These are phyloP conservation scores for Atta colombica DNA, from an alignment of 1,140 invertebrate genomes.

Conservation along the genomic window DNA sequence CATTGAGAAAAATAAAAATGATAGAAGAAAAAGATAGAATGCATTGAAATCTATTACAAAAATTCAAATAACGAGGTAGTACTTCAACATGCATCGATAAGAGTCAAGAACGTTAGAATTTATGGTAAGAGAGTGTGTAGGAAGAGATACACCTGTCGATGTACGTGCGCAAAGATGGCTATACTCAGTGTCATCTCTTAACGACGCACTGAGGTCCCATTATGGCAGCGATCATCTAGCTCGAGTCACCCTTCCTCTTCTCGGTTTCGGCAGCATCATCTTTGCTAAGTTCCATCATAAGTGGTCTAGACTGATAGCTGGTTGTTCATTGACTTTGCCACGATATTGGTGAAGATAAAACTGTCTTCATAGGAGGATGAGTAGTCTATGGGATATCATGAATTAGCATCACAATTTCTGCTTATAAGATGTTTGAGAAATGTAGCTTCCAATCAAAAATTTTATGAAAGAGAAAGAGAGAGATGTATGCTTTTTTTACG, in stretches of 20 bases:
- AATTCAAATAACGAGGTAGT: slow-evolving; percentile 26
- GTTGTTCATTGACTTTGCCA: slow-evolving; percentile 49
- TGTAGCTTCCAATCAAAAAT: background rate
- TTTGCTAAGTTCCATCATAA: slow-evolving; percentile 59
- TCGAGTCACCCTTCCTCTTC: slow-evolving; percentile 11
- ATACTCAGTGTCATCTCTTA: slow-evolving; percentile 61
- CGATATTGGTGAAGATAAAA: slow-evolving; percentile 54
- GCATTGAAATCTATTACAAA: background rate
- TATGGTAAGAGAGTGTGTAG: slow-evolving; percentile 30
- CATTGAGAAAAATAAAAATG: background rate
- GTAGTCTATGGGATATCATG: slow-evolving; percentile 24
- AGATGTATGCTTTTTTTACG: background rate
- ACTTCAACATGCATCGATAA: slow-evolving; percentile 25
- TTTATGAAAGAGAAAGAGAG: background rate
- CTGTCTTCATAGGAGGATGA: background rate
- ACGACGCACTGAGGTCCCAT: slow-evolving; percentile 73
- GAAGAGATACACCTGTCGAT: slow-evolving; percentile 43
- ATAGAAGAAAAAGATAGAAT: background rate
- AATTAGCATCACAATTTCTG: slow-evolving; percentile 36
- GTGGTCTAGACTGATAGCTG: slow-evolving; percentile 58
- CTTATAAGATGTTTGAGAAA: background rate
- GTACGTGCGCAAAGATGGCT: slow-evolving; percentile 33
- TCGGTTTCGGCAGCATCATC: slow-evolving; percentile 49
- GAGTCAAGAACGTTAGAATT: slow-evolving; percentile 16
- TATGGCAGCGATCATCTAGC: slow-evolving; percentile 61